Evolutionary conservation across 35 echinoderm and acorn worm species (phyloP), one percentile per base, ranked within the genome.

Genomic region (Apostichopus japonicus): DNA sequence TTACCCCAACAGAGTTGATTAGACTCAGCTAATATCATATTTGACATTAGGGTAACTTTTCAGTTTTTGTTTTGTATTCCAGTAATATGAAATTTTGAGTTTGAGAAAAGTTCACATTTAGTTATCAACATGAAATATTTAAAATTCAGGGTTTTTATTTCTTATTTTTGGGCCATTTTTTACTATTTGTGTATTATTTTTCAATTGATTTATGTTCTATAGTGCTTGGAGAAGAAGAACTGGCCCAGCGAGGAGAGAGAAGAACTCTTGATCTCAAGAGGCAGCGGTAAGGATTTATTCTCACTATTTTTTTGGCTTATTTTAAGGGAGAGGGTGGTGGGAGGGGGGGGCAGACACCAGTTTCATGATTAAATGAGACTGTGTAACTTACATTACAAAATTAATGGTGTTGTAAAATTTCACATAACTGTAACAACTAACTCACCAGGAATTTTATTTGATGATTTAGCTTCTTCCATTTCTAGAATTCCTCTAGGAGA

Each of bases 401-500:
- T 4, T 44, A 44, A 1, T 44, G 33, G 33, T 44, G 4, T 44
- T 44, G 33, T 44, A 44, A 75, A 75, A 75, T 75, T 75, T 17
- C 33, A 44, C 33, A 44, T 44, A 44, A 44, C 33, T 44, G 33
- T 44, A 44, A 78, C 33, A 78, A 78, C 57, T 61, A 61, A 23
- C 8, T 23, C 77, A 23, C 33, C 6, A 23, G 8, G 13, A 61
- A 61, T 61, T 61, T 13, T 10, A 13, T 10, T 10, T 61, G 57
- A 61, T 61, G 1, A 10, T 61, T 61, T 13, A 61, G 57, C 57
- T 61, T 61, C 57, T 61, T 61, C 57, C 15, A 19, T 11, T 75
- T 89, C 23, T 81, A 99, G 97, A 82, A 96, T 99, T 77, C 95
- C 97, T 23, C 90, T 99, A 5, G 97, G 97, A 77, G 97, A 99